Base-by-base conservation (phyloP, 2,113 vertebrate genomes). In the Pungitius pungitius region DNA sequence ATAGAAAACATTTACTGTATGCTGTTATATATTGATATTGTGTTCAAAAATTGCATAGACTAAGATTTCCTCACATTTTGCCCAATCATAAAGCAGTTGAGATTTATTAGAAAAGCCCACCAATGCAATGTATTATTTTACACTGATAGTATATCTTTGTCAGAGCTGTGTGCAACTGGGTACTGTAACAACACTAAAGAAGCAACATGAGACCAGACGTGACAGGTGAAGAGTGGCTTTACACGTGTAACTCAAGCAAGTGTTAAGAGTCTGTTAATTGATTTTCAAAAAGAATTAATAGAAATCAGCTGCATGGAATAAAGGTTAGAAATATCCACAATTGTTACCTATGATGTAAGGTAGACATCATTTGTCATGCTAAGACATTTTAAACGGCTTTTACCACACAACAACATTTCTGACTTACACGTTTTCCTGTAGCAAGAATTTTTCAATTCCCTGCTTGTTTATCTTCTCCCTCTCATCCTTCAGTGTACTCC, bases 391-490 rank as follows among this genome's bases (percentile, higher is more conserved):
- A 18, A 15, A 37, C 2, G 5, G 5, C 30, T 30, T 30, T 30
- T 30, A 58, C n/a, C 14, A 15, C 18, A 0, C 33, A 14, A 15
- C 20, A 54, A 78, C 65, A 82, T 42, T 76, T 67, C 39, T 26
- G 8, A 26, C 20, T 52, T 3, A 42, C 17, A 87, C 67, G 22
- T 86, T 74, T 81, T 69, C 56, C 58, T 58, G 26, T n/a, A 37
- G 65, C 15, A 61, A 60, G 37, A 70, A 27, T 69, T 76, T 22
- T 73, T 51, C 45, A 69, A 45, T 66, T 62, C 59, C 39, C 3
- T 22, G 27, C 40, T 54, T 77, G 55, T 83, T 82, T 77, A 78
- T 82, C 62, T 69, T 55, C 57, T 22, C 39, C 27, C 75, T 45
- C 37, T 66, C 77, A 71, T 85, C 42, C 30, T 12, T 47, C 61